Evolutionary conservation across 2,888 invertebrate species (phyloP).

Genomic region (Dryomyza anilis): DNA sequence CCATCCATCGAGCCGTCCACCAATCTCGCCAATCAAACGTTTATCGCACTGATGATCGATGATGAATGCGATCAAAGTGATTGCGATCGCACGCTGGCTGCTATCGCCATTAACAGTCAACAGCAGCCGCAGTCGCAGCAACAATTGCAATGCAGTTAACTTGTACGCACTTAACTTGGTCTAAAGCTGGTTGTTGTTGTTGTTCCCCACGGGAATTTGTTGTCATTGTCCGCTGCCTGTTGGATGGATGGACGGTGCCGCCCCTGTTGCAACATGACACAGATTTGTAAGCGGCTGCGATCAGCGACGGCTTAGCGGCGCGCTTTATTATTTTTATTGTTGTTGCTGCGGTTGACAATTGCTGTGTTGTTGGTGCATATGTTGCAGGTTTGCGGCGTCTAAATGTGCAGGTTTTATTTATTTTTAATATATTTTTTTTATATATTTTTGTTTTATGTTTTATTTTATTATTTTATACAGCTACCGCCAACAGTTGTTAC

Average conservation of each 20-base stretch:
- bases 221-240: neutral
- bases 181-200: neutral
- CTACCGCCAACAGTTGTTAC: neutral
- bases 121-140: neutral
- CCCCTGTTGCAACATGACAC: constrained; percentile 29
- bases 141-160: neutral
- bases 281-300: constrained; percentile 29
- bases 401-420: neutral
- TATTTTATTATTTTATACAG: neutral
- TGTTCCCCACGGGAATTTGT: neutral
- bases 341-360: neutral
- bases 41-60: constrained; percentile 26
- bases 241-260: constrained; percentile 7
- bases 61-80: constrained; percentile 25
- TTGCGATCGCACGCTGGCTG: constrained; percentile 19
- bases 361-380: too few species aligned
- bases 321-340: neutral
- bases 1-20: neutral
- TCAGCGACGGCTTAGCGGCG: neutral
- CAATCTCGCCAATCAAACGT: constrained; percentile 18
- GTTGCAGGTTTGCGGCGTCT: too few species aligned
- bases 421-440: too few species aligned
- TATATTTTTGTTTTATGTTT: too few species aligned
- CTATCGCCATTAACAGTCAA: neutral
- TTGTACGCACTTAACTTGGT: neutral